Evolutionary conservation across 2,797 vertebrate genomes (phyloP), one percentile per base, ranked within the genome.

Genomic region (Cottoperca gobio): DNA sequence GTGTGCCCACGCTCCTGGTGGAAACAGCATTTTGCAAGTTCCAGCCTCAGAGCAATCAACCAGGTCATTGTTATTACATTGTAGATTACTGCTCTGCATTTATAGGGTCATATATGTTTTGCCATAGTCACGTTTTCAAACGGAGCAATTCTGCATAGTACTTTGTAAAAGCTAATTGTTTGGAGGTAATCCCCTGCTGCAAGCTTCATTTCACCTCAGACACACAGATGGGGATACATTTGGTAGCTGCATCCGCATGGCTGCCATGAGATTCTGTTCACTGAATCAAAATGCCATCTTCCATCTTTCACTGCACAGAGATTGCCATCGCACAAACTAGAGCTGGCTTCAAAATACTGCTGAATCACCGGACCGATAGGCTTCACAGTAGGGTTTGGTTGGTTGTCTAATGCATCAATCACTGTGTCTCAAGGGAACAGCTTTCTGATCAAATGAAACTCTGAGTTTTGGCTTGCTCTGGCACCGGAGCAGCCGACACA

Each of bases 401-500:
- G 69, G 53, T 73, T 72, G 83, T 80, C 84, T 82, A 75, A 87
- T 76, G 78, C 81, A 85, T 91, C 89, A 82, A 84, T 94, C 83
- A 91, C 74, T 23, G 63, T 63, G 86, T 87, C 83, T 89, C 69
- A 68, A 82, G 88, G 90, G 90, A 90, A 84, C 85, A 52, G 83
- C 67, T 79, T 79, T 90, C 79, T 81, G 84, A 83, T 87, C 72
- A 85, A 91, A 87, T 89, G 69, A 90, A 89, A 87, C 82, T 61
- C 48, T 40, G 59, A 46, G 59, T 81, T 84, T 79, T 84, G 83
- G 58, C 54, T 84, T 74, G 65, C 76, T 70, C n/a, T 19, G 53
- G 54, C 65, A 76, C 42, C n/a, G 64, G 52, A 84, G 70, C 79
- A 70, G 73, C 67, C 5, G 31, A 50, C 50, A 46, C 63, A 53